Evolutionary conservation across 2,797 vertebrate species (phyloP).

Genomic region (Takifugu rubripes): DNA sequence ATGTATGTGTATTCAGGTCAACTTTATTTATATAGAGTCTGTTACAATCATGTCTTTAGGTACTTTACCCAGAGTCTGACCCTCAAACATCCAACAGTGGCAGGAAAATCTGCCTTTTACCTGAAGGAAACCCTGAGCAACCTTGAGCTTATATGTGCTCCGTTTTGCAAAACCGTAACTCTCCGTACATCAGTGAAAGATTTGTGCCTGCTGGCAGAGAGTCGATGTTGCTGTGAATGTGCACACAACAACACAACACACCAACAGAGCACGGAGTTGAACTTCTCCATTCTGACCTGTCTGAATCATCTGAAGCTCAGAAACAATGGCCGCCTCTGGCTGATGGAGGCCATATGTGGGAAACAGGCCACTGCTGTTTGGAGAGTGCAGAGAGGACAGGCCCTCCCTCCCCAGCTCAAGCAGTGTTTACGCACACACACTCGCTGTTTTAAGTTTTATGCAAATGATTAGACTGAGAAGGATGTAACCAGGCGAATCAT

Average conservation of each 20-base stretch:
- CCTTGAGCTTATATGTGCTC: too few relatives aligned
- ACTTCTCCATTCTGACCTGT: slow-evolving; percentile 31
- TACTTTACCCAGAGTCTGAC: too few relatives aligned
- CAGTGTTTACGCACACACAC: slow-evolving; percentile 31
- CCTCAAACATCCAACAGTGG: too few relatives aligned
- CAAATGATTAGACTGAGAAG: slow-evolving; percentile 41
- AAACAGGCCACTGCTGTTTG: slow-evolving; percentile 32
- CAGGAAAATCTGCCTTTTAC: too few relatives aligned
- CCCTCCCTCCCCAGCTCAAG: slow-evolving; percentile 1
- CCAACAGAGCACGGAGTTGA: slow-evolving; percentile 9
- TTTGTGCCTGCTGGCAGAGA: too few relatives aligned
- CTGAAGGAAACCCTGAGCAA: too few relatives aligned
- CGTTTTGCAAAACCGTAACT: too few relatives aligned
- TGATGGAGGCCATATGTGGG: slow-evolving; percentile 29
- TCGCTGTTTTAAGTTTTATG: slow-evolving; percentile 35
- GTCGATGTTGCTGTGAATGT: background rate
- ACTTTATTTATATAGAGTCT: too few relatives aligned
- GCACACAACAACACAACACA: slow-evolving; percentile 2
- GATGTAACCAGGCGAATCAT: slow-evolving; percentile 40
- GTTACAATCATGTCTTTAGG: too few relatives aligned
- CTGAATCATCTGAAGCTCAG: slow-evolving; percentile 31
- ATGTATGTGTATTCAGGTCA: too few relatives aligned
- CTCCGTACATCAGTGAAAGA: too few relatives aligned
- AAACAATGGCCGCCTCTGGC: slow-evolving; percentile 22
- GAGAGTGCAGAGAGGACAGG: slow-evolving; percentile 31